Base-by-base conservation (phyloP, 2,113 vertebrate species). In the Petaurus breviceps region DNA sequence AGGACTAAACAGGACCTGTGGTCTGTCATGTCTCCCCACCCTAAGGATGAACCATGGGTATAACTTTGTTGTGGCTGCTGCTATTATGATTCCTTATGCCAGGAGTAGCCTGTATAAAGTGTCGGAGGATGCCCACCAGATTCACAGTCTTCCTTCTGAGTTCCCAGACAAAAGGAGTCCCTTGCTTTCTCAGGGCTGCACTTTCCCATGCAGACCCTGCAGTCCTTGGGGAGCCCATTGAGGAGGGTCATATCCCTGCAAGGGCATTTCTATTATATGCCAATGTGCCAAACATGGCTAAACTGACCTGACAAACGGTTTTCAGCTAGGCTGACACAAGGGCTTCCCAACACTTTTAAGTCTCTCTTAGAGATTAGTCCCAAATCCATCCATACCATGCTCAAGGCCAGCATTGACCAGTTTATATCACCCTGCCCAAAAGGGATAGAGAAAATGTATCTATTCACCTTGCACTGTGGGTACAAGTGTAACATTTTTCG, bases 361-460 rank as follows among this genome's bases (percentile, higher is more conserved):
- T 84, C 37, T 84, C 19, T n/a, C n/a, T 84, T 84, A 19, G 68
- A 84, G 19, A 2, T 23, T 8, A 23, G 8, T 84, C n/a, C 19
- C 22, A 84, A 84, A 22, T 8, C n/a, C 19, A 7, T 31, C 55
- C 90, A 68, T 47, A 47, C 31, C 47, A 61, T 23, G 7, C 19
- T 84, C 8, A 91, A 8, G 10, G 57, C 31, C 94, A n/a, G 37
- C 50, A 47, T 8, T 96, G 55, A 92, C 53, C 61, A 53, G 25
- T 61, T 31, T 51, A 94, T 94, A 46, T 50, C 92, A 92, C 91
- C 92, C n/a, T 95, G 51, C 22, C 93, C 7, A 68, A 92, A 97
- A 95, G 37, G 31, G 16, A 93, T 94, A 49, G 90, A 91, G 28
- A 61, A 96, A 94, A 93, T 94, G 1, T 51, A 92, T 90, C 31